Percentiles rank a stretch among this genome's conserved stretches.
Conservation (phyloP, 2,113 vertebrate species). For the Aphyosemion australe region DNA sequence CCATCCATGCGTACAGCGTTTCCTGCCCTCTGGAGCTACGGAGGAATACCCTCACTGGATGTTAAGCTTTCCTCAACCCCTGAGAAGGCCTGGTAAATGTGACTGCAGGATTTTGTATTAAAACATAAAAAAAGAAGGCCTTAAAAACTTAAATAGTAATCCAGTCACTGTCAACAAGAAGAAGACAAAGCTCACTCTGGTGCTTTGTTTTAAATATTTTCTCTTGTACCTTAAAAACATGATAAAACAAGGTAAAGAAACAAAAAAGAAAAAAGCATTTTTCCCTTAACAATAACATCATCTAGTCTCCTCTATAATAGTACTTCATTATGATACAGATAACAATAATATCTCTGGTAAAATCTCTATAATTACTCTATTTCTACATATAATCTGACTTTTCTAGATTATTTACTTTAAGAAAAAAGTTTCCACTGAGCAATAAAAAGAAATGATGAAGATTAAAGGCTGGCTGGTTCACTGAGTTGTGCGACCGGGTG, state of each 20-base stretch:
- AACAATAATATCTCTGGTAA: constrained; percentile 75
- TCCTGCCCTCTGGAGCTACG: constrained; percentile 61
- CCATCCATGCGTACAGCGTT: constrained; percentile 68
- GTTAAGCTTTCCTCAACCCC: constrained; percentile 68
- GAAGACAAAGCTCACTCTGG: constrained; percentile 44
- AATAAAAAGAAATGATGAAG: constrained; percentile 63
- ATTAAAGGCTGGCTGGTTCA: constrained; percentile 77
- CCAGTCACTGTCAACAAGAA: constrained; percentile 49
- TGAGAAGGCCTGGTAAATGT: constrained; percentile 73
- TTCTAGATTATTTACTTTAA: constrained; percentile 66
- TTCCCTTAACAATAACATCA: constrained; percentile 53
- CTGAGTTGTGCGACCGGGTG: constrained; percentile 69
- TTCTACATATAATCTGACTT: constrained; percentile 73
- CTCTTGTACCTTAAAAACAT: constrained; percentile 60
- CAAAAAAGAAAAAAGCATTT: constrained; percentile 48
- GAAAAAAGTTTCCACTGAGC: constrained; percentile 64
- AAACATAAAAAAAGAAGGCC: constrained; percentile 49
- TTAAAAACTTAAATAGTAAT: constrained; percentile 60
- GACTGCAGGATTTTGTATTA: constrained; percentile 45
- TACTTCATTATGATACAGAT: constrained; percentile 70
- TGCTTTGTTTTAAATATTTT: constrained; percentile 66
- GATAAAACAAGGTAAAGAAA: constrained; percentile 58
- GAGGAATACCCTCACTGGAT: constrained; percentile 75
- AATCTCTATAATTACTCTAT: constrained; percentile 76
- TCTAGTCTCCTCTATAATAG: constrained; percentile 69